Evolutionary conservation across 2,113 vertebrate genomes (phyloP).

Genomic region (Cacatua alba): DNA sequence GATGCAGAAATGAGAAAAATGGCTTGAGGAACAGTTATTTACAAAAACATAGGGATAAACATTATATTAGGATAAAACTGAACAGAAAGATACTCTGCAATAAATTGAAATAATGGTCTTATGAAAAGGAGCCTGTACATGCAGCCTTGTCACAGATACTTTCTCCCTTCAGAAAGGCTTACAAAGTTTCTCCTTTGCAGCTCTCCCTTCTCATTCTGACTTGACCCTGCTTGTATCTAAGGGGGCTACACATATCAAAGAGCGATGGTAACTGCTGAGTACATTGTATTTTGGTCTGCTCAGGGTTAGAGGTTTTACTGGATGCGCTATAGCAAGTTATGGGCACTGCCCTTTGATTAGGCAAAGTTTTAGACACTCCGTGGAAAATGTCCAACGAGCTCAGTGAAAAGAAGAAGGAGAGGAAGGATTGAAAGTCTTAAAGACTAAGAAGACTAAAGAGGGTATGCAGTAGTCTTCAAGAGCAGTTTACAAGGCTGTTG

Average conservation of each 20-base stretch:
- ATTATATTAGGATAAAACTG: background rate
- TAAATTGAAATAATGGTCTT: background rate
- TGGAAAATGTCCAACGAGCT: background rate
- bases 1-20: background rate
- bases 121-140: rapidly evolving
- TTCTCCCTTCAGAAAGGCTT: background rate
- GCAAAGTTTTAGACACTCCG: background rate
- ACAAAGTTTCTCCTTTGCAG: background rate
- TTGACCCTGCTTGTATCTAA: too few relatives aligned
- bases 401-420: background rate
- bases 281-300: background rate
- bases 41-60: background rate
- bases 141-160: background rate
- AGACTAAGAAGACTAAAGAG: background rate
- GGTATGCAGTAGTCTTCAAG: background rate
- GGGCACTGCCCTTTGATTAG: background rate
- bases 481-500: background rate
- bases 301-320: background rate
- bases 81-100: background rate
- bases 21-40: background rate
- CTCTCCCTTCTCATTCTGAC: background rate
- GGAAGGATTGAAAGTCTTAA: background rate
- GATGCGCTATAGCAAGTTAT: background rate
- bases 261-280: background rate
- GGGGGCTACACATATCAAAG: rapidly evolving